Base-by-base conservation (phyloP, 1,140 invertebrate genomes). In the Orussus abietinus region DNA sequence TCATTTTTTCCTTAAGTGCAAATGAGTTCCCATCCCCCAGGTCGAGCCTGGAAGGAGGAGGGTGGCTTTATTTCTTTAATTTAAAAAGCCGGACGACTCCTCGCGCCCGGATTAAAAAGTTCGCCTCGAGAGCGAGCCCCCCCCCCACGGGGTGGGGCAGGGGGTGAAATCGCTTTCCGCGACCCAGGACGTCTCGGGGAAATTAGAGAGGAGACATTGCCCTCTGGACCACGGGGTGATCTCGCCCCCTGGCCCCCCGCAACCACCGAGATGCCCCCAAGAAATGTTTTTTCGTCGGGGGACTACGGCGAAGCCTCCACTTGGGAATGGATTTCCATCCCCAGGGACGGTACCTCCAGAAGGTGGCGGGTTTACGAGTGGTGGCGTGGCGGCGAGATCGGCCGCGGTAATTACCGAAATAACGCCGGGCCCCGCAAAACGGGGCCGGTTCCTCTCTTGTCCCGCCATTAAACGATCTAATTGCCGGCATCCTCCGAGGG, bases 1-100 rank as follows among this genome's bases (percentile, higher is more conserved):
- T 70, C 64, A 69, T 69, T 70, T 69, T 67, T 68, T n/a, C n/a
- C n/a, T 71, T 66, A 68, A 69, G 68, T 69, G 66, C 67, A 71
- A 71, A 71, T 71, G 66, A 71, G 66, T 69, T 71, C 53, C 49
- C 41, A 37, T 34, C 37, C 34, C 38, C 39, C 20, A 33, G 14
- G 33, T 14, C 9, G 19, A 13, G 10, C 30, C 30, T 38, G 37
- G 36, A 32, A 36, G 37, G 48, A n/a, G 40, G 48, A 53, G 53
- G 51, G 38, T 53, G 50, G 54, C 60, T 62, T 64, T 62, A 62
- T 62, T 64, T 63, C 62, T 63, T 63, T 63, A 65, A 65, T 65
- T 65, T 63, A 65, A 65, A 65, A 65, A 60, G n/a, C 52, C 54
- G 56, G 55, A 51, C 56, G 58, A 63, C 59, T 64, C 60, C 54